Conservation (phyloP, 2,888 invertebrate genomes). For the Villa cingulata region DNA sequence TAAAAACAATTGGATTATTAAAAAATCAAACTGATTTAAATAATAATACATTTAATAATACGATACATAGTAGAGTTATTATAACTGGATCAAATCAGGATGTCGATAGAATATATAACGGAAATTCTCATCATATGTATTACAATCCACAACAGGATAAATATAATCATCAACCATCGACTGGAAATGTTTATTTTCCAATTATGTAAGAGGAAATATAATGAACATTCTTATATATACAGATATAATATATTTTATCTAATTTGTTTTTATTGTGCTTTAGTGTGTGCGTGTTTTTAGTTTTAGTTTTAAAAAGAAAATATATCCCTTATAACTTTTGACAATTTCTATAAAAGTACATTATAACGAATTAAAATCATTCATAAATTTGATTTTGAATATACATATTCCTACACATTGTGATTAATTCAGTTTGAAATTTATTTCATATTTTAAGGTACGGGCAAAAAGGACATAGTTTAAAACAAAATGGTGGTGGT, state of each 20-base stretch:
- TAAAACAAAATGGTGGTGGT: conserved; percentile 6
- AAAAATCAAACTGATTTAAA: not conserved
- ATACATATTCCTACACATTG: no score
- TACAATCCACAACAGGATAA: conserved; percentile 1
- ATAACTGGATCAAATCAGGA: not conserved
- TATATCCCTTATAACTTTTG: no score
- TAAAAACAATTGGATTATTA: conserved; percentile 8
- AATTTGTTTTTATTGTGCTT: not conserved
- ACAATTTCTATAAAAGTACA: no score
- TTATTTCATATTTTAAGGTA: conserved; percentile 9
- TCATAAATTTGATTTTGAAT: no score
- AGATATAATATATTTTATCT: no score
- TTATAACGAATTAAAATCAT: no score
- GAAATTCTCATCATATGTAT: conserved; percentile 6
- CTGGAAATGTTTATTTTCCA: conserved; percentile 9
- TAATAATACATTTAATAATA: not conserved
- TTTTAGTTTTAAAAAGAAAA: no score
- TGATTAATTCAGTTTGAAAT: no score
- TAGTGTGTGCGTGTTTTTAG: no score
- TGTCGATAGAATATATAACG: conserved; percentile 10
- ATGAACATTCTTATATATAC: conserved; percentile 1
- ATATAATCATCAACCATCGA: conserved; percentile 4
- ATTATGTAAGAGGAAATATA: conserved; percentile 4
- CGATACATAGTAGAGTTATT: not conserved
- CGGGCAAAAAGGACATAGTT: conserved; percentile 9